Base-by-base conservation (phyloP, 2,888 invertebrate species). In the Oithona nana region DNA sequence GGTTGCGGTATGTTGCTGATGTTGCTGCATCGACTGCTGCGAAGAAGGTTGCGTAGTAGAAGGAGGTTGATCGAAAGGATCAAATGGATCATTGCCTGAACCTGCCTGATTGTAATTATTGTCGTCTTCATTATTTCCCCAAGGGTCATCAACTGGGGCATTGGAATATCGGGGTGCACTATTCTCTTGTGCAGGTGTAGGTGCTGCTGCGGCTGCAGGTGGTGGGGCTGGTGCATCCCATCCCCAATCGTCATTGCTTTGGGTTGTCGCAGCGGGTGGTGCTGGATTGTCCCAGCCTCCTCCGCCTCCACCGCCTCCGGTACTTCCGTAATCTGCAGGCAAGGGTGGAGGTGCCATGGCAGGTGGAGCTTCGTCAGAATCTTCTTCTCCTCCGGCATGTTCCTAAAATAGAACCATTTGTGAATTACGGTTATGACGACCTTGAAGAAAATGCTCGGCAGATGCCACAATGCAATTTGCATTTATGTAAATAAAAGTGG, bases 211-310 rank as follows among this genome's bases (percentile, higher is more conserved):
- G 67, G 16, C 64, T 29, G 67, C 51, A 20, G 75, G 73, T 28
- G 64, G 64, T n/a, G 68, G 1, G 72, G 73, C 2, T 79, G 76
- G 8, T 79, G 77, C 28, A 77, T 76, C 51, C 73, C 70, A 70
- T 70, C 13, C 74, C 70, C 65, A 74, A 75, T 51, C 77, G 73
- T 16, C 79, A 75, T 48, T 79, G 28, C 13, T 16, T 28, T 26
- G n/a, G 4, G 57, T 30, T 8, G 71, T 3, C 79, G 76, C 8
- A 79, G 77, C 28, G 77, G 76, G 50, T 72, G 70, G 69, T 0
- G 68, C 64, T 2, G 69, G 68, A 16, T 11, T 16, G 69, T 11
- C 74, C 70, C 65, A 74, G 75, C 50, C 77, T 73, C 16, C 79
- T 75, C 39, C 79, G 2, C 20, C 22, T 20, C 16, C 13, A 8